phyloP scores from a whole-genome alignment of 2,113 vertebrate species.

The Opisthocomus hoazin region DNA sequence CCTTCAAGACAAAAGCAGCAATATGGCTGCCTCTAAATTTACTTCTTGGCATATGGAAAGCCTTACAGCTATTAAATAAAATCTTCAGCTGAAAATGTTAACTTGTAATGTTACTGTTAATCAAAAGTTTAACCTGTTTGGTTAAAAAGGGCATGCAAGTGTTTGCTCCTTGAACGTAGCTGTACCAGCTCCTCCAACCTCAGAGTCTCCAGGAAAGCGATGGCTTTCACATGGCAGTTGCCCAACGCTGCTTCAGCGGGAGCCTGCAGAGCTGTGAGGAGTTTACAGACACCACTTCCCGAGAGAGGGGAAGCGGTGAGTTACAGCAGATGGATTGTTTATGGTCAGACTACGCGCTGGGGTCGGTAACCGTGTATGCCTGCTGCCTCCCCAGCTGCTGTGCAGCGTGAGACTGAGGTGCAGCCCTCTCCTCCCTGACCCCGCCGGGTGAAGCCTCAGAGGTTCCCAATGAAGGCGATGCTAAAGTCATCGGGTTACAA shows the following conservation, averaged over 20 bases:
- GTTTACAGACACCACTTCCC: accelerated
- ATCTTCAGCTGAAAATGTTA: not conserved
- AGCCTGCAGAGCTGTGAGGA: not conserved
- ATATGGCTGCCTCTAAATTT: not conserved
- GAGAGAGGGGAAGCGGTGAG: too few relatives aligned
- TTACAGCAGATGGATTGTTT: accelerated
- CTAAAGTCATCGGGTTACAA: too few relatives aligned
- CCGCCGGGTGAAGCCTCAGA: accelerated
- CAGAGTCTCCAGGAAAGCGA: accelerated
- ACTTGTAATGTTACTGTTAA: too few relatives aligned
- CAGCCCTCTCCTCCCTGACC: not conserved
- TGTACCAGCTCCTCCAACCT: not conserved
- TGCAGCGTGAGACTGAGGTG: accelerated
- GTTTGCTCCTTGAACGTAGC: not conserved
- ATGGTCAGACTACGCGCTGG: accelerated
- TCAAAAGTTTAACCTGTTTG: not conserved
- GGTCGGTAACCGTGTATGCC: accelerated
- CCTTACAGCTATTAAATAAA: not conserved
- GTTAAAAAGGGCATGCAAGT: not conserved
- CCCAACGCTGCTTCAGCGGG: not conserved
- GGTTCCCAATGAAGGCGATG: accelerated
- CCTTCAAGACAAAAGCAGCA: not conserved
- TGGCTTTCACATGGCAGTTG: accelerated
- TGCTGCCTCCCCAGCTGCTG: accelerated
- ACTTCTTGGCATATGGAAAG: not conserved